These are phyloP conservation scores for Spea multiplicata DNA, from an alignment of 2,113 vertebrate genomes.

Conservation along the genomic window DNA sequence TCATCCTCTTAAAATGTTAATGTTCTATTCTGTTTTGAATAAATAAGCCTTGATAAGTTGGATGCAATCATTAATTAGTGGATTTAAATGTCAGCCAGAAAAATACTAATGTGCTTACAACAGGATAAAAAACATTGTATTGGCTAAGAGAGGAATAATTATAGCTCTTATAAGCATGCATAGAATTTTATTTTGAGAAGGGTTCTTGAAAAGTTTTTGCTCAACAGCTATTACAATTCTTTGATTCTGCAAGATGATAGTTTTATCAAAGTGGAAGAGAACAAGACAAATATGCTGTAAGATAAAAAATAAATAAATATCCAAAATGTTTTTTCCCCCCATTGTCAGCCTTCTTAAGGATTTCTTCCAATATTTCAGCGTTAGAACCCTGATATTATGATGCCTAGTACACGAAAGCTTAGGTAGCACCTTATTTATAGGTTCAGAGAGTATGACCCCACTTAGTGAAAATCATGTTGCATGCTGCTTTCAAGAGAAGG, in stretches of 20 bases:
- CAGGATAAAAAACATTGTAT: slow-evolving; percentile 51
- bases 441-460: too few species aligned
- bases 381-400: not conserved
- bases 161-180: not conserved
- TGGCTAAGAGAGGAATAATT: slow-evolving; percentile 2
- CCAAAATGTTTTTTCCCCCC: too few species aligned
- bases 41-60: slow-evolving; percentile 61
- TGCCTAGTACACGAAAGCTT: too few species aligned
- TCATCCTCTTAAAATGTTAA: slow-evolving; percentile 69
- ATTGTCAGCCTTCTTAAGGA: too few species aligned
- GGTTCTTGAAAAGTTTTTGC: slow-evolving; percentile 9
- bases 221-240: slow-evolving; percentile 11
- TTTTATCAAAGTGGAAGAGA: too few species aligned
- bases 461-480: too few species aligned
- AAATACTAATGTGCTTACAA: slow-evolving; percentile 53
- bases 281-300: too few species aligned
- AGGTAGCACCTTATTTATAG: too few species aligned
- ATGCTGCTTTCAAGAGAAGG: too few species aligned
- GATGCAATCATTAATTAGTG: slow-evolving; percentile 62
- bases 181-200: not conserved
- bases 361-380: not conserved
- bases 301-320: too few species aligned
- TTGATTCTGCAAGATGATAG: too few species aligned
- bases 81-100: slow-evolving; percentile 54
- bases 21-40: slow-evolving; percentile 62